phyloP scores from a whole-genome alignment of 2,888 invertebrate species.

The Actias luna region DNA sequence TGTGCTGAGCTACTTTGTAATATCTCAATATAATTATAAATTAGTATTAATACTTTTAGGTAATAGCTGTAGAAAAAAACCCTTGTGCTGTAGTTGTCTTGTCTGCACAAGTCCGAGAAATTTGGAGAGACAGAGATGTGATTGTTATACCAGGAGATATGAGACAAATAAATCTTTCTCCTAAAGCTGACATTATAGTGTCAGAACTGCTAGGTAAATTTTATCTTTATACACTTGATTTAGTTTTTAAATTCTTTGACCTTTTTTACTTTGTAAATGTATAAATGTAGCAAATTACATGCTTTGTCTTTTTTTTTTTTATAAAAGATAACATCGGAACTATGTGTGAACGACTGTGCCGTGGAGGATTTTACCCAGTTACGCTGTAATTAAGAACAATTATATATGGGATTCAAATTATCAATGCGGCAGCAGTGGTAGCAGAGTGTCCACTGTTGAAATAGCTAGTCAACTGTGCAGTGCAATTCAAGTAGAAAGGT shows the following conservation, averaged over 20 bases:
- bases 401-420: too few relatives aligned
- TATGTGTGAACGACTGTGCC: too few relatives aligned
- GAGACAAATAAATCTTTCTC: constrained; percentile 90
- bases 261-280: neutral
- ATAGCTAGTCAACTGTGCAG: too few relatives aligned
- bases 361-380: too few relatives aligned
- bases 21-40: neutral
- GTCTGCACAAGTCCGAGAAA: constrained; percentile 87
- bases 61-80: constrained; percentile 99
- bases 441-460: too few relatives aligned
- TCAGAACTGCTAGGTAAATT: constrained; percentile 95
- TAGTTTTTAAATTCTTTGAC: neutral
- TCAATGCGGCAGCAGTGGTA: too few relatives aligned
- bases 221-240: too few relatives aligned
- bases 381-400: too few relatives aligned
- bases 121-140: constrained; percentile 88
- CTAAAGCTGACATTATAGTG: constrained; percentile 96
- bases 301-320: too few relatives aligned
- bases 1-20: neutral
- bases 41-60: constrained; percentile 40
- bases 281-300: too few relatives aligned
- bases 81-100: constrained; percentile 95
- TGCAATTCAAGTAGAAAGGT: too few relatives aligned
- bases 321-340: too few relatives aligned
- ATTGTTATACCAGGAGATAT: constrained; percentile 92